Conservation (phyloP, 2,888 invertebrate genomes). For the Cancer borealis region DNA sequence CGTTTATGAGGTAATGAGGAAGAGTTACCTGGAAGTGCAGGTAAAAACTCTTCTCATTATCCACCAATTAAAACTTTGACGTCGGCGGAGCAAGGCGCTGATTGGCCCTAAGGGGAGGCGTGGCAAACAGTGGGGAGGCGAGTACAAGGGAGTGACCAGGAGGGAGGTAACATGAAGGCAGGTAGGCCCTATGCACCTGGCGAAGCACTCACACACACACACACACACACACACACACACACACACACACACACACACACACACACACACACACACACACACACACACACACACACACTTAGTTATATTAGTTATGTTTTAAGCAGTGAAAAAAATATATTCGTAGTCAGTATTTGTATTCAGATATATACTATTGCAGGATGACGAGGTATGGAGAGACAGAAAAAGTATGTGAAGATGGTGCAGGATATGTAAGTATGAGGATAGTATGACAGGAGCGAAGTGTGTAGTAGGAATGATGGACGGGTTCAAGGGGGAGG, state of each 20-base stretch:
- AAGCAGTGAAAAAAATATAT: neutral
- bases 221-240: neutral
- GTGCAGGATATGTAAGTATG: too few relatives aligned
- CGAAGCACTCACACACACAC: neutral
- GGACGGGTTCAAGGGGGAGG: too few relatives aligned
- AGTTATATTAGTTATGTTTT: too few relatives aligned
- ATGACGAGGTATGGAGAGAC: too few relatives aligned
- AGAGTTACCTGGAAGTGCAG: conserved; percentile 44
- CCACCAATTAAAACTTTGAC: conserved; percentile 56
- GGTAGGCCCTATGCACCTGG: neutral
- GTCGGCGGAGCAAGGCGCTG: conserved; percentile 41
- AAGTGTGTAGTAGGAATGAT: too few relatives aligned
- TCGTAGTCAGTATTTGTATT: neutral
- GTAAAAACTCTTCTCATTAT: conserved; percentile 33
- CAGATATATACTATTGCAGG: neutral
- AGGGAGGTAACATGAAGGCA: neutral
- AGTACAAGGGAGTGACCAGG: neutral
- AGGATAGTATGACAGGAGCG: too few relatives aligned
- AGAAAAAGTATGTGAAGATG: too few relatives aligned
- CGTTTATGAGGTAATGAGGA: conserved; percentile 42
- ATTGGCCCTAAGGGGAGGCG: conserved; percentile 26
- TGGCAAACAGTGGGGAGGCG: neutral
- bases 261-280: neutral
- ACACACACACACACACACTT: too few relatives aligned
- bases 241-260: neutral